Conservation (phyloP, 2,888 invertebrate genomes). For the Cantharis rustica region DNA sequence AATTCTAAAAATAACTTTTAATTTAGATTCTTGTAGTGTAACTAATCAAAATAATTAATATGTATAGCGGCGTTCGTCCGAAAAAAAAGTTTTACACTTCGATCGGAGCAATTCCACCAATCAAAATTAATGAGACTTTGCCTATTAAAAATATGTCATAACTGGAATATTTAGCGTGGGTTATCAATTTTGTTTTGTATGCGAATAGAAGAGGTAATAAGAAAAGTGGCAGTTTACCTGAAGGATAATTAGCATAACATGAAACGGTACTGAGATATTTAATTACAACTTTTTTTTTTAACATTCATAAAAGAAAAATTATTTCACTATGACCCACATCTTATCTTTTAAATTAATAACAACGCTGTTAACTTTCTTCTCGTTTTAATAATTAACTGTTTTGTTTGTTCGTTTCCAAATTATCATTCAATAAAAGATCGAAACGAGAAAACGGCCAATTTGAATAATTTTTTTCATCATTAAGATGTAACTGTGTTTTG, state of each 20-base stretch:
- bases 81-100: neutral
- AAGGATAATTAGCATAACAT: conserved; percentile 11
- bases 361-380: neutral
- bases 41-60: neutral
- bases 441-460: neutral
- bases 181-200: neutral
- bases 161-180: neutral
- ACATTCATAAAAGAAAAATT: neutral
- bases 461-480: neutral
- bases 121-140: neutral
- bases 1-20: neutral
- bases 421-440: neutral
- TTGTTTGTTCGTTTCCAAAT: neutral
- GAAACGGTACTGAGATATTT: conserved; percentile 6
- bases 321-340: conserved; percentile 2
- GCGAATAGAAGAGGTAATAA: neutral
- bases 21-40: neutral
- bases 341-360: neutral
- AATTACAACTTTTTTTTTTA: neutral
- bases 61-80: neutral
- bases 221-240: neutral
- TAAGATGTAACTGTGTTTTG: conserved; percentile 5
- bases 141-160: neutral
- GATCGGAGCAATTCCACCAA: neutral
- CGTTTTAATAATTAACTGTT: neutral